Conservation (phyloP, 2,888 invertebrate species). For the Catocala fraxini region DNA sequence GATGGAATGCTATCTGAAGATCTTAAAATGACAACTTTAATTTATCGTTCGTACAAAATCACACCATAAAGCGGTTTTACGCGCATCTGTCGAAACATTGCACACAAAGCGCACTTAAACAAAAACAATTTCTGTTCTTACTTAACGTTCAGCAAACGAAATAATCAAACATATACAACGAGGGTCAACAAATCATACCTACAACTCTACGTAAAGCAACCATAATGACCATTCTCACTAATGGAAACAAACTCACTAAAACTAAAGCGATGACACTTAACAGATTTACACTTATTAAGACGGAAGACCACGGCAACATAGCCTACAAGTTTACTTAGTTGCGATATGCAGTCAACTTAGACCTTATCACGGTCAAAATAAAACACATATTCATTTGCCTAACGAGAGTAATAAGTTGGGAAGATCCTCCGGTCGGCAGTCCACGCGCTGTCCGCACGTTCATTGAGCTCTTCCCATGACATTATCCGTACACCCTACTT, state of each 20-base stretch:
- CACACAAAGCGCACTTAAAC: background rate
- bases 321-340: conserved; percentile 52
- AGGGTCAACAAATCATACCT: conserved; percentile 43
- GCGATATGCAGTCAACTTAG: conserved; percentile 40
- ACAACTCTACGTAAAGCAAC: conserved; percentile 43
- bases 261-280: conserved; percentile 61
- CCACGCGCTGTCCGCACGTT: conserved; percentile 85
- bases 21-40: conserved; percentile 4
- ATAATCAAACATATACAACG: conserved; percentile 14
- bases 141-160: conserved; percentile 18
- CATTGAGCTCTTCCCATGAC: conserved; percentile 87
- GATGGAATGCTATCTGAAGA: no score
- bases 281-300: conserved; percentile 75
- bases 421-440: conserved; percentile 79
- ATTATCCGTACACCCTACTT: conserved; percentile 72
- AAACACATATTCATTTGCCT: conserved; percentile 60
- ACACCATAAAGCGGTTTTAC: background rate
- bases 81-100: conserved; percentile 1
- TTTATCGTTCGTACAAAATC: conserved; percentile 19
- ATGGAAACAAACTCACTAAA: conserved; percentile 58
- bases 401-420: conserved; percentile 65
- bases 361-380: conserved; percentile 55
- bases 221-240: conserved; percentile 49
- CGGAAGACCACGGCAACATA: conserved; percentile 60
- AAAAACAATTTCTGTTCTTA: conserved; percentile 26